Evolutionary conservation across 2,113 vertebrate species (phyloP).

Genomic region (Lasiurus borealis): DNA sequence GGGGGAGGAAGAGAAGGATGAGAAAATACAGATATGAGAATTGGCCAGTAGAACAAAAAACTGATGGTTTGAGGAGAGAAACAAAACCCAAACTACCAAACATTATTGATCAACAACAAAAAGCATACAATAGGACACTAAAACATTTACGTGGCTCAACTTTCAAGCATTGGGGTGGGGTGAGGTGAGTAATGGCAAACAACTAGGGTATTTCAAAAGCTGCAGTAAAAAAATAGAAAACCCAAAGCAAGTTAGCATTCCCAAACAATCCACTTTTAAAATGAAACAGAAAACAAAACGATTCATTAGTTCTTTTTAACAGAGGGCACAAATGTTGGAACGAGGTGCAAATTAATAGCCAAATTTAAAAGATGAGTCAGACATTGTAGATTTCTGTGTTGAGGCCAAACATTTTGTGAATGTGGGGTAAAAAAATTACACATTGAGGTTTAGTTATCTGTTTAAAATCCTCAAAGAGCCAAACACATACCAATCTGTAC

Average conservation of each 20-base stretch:
- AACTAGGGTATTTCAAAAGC: slow-evolving; percentile 80
- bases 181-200: slow-evolving; percentile 72
- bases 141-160: slow-evolving; percentile 68
- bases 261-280: slow-evolving; percentile 72
- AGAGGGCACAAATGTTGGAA: slow-evolving; percentile 38
- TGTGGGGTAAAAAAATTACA: background rate
- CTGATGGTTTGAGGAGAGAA: slow-evolving; percentile 62
- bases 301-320: slow-evolving; percentile 79
- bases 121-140: slow-evolving; percentile 75
- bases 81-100: slow-evolving; percentile 64
- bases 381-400: slow-evolving; percentile 44
- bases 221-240: slow-evolving; percentile 81
- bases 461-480: slow-evolving; percentile 34
- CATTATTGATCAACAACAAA: slow-evolving; percentile 70
- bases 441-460: background rate
- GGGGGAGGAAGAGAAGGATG: slow-evolving; percentile 53
- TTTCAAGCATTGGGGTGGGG: slow-evolving; percentile 78
- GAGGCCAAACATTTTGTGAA: slow-evolving; percentile 57
- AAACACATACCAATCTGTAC: background rate
- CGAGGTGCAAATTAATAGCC: slow-evolving; percentile 53
- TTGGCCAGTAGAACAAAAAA: background rate
- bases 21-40: slow-evolving; percentile 81
- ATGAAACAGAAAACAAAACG: slow-evolving; percentile 74
- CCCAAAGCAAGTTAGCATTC: slow-evolving; percentile 70
- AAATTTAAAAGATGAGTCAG: slow-evolving; percentile 59